phyloP scores from a whole-genome alignment of 2,113 vertebrate genomes.

The Enhydra lutris region DNA sequence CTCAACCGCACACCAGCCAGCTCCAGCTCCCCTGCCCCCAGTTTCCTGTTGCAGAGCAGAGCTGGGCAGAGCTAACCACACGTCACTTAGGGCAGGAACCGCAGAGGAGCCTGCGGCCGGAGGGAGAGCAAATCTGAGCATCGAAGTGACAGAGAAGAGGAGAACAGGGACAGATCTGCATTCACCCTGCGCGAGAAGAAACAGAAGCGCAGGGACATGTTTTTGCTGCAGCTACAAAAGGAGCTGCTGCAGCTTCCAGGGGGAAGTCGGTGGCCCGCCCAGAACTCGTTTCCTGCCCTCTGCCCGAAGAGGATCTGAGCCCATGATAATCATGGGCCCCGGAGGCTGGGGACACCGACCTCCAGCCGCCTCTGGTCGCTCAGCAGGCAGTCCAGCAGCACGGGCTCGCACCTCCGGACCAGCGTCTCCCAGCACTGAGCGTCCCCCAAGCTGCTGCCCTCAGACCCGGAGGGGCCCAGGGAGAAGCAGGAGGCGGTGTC shows the following conservation, averaged over 20 bases:
- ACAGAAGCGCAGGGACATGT: accelerated
- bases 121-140: neutral
- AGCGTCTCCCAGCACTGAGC: conserved; percentile 84
- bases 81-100: neutral
- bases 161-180: neutral
- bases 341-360: conserved; percentile 77
- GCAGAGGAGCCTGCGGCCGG: accelerated
- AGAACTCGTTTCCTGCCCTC: neutral
- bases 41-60: neutral
- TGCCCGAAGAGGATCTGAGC: neutral
- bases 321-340: neutral
- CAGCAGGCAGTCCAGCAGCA: conserved; percentile 87
- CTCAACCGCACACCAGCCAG: neutral
- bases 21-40: neutral
- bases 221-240: neutral
- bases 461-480: conserved; percentile 80
- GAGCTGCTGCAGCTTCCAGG: neutral
- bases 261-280: neutral
- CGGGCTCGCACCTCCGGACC: conserved; percentile 86
- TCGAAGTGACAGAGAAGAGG: neutral
- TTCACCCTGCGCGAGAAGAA: neutral
- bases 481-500: conserved; percentile 77
- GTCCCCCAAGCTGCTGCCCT: conserved; percentile 75
- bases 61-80: neutral
- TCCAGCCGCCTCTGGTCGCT: conserved; percentile 84